Evolutionary conservation across 2,797 vertebrate species (phyloP), one percentile per base, ranked within the genome.

Genomic region (Miichthys miiuy): DNA sequence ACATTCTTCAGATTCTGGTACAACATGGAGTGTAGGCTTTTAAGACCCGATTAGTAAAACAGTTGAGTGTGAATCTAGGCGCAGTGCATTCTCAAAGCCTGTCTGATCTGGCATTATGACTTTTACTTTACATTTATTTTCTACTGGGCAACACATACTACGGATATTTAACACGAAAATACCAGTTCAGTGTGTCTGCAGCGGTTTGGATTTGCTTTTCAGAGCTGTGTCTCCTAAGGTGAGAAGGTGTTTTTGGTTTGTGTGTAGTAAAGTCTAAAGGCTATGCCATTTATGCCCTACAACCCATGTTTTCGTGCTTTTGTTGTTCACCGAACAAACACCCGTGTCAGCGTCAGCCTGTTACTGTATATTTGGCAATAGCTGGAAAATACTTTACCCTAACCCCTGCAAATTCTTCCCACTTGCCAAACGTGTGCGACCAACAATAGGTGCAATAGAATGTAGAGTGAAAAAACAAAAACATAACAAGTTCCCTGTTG

Each of bases 1-100:
- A 95, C 93, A 96, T 96, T 95, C 95, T 84, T 94, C 84, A 93
- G 89, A 96, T 95, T 96, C 94, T 96, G 94, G 93, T 96, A 81
- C 94, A 94, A 95, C 91, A 83, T 93, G 90, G 91, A 94, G 92
- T 79, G 77, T 92, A 89, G 92, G 90, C 89, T 83, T 91, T 91
- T 94, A 93, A 95, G 92, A 94, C 86, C 91, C 65, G 95, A 96
- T 96, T 96, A 95, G 94, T 90, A 85, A 92, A 92, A 90, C 87
- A 86, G 89, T 85, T 86, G 86, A 91, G 92, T 91, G 90, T 85
- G 87, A 94, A 90, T 93, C 85, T 58, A 80, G 88, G 80, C 47
- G 47, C 81, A 79, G 82, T 92, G 90, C 91, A 81, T 91, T 92
- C 88, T 80, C 82, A 91, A 91, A 94, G 89, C 85, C 92, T 79